Evolutionary conservation across 2,797 vertebrate species (phyloP).

Genomic region (Acanthiza pusilla): DNA sequence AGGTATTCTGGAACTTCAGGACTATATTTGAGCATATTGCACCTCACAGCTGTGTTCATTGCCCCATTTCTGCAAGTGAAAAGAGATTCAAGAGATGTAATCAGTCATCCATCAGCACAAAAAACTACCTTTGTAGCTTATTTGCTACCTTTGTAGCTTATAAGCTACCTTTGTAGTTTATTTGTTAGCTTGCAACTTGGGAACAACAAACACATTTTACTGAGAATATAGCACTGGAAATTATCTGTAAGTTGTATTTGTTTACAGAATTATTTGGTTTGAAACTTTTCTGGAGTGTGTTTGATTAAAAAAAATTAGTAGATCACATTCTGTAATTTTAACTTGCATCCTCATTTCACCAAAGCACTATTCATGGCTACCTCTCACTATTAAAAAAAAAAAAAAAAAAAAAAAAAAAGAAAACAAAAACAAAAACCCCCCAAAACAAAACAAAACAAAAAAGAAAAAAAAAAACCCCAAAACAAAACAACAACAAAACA

Average conservation of each 20-base stretch:
- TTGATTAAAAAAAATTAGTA: constrained; percentile 13
- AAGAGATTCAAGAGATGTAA: neutral
- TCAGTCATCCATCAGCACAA: neutral
- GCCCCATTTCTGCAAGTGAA: neutral
- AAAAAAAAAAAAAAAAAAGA: neutral
- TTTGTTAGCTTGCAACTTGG: neutral
- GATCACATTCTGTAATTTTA: neutral
- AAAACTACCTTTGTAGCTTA: neutral
- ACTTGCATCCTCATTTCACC: neutral
- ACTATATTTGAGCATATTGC: neutral
- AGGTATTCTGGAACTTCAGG: neutral
- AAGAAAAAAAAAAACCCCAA: no score
- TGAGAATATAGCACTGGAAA: neutral
- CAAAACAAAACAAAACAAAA: neutral
- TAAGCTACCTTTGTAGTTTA: neutral
- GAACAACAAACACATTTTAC: neutral
- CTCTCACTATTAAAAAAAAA: constrained; percentile 13
- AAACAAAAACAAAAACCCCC: no score
- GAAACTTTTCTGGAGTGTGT: neutral
- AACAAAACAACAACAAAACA: no score
- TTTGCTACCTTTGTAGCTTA: neutral
- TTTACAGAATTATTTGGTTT: constrained; percentile 28
- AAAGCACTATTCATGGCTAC: neutral
- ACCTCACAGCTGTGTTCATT: neutral
- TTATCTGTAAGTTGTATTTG: neutral